Evolutionary conservation across 2,888 invertebrate genomes (phyloP), one percentile per base, ranked within the genome.

Genomic region (Geotrupes spiniger): DNA sequence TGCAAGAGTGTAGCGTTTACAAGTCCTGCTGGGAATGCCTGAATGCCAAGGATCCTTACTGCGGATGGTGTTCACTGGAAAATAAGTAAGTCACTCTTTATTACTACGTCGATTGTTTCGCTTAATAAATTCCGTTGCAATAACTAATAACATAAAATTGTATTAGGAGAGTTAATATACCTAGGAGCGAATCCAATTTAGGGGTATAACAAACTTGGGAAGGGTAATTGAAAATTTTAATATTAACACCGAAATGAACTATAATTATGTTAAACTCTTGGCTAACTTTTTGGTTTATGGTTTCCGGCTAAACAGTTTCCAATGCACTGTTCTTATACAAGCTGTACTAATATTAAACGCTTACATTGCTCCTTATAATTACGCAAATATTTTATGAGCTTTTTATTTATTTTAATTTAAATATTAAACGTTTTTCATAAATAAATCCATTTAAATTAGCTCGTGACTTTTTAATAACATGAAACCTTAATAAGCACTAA

Each of bases 61-160:
- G 96, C 74, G 96, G 96, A 52, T 96, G 96, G 96, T 96, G 96
- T 78, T 92, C 93, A 27, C 76, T 94, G 60, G 94, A 94, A 75
- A 95, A 94, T 76, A 94, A 92, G 81, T 80, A 73, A 74, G 77
- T 72, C 27, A 15, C 1, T 27, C 12, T 38, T 26, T 28, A 25
- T 27, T 25, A 25, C n/a, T 17, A 21, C 21, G 14, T 21, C 12
- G 11, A 33, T 33, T 33, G 11, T 33, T 33, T 33, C 33, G 6
- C 6, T 12, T n/a, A 28, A 29, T 29, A 12, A 29, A 10, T 33
- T 33, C 8, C 14, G 26, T 27, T 11, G 29, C 6, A 41, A 25
- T 41, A 11, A 40, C 8, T 16, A 36, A 37, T 44, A 27, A 27
- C 28, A 10, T 29, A 41, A 41, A 41, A 39, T 46, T 31, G 40